Conservation (phyloP, 23 tunicate species). For the Ciona savignyi region DNA sequence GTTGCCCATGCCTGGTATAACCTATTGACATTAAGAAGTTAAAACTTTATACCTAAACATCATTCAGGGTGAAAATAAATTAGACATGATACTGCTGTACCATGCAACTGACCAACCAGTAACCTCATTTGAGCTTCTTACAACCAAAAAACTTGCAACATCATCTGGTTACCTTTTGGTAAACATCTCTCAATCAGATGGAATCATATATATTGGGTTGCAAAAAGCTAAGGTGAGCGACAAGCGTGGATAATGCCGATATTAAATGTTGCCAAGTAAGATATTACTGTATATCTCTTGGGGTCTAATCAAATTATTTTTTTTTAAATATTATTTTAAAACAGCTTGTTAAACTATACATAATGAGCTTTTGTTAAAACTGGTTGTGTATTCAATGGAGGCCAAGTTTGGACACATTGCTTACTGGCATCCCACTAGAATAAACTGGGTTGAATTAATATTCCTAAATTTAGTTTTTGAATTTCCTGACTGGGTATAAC, state of each 20-base stretch:
- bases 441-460: too few relatives aligned
- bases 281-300: too few relatives aligned
- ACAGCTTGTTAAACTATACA: too few relatives aligned
- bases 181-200: conserved; percentile 31
- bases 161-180: conserved; percentile 1
- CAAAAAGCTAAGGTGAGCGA: background rate
- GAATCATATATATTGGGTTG: conserved; percentile 17
- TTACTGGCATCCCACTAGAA: too few relatives aligned
- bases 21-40: too few relatives aligned
- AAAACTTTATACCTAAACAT: background rate
- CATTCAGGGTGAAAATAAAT: conserved; percentile 5
- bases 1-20: too few relatives aligned
- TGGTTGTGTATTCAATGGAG: background rate
- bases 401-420: too few relatives aligned
- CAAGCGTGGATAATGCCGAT: background rate
- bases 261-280: too few relatives aligned
- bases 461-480: background rate
- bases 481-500: background rate
- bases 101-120: background rate
- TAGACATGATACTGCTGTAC: conserved; percentile 13
- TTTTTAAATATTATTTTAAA: too few relatives aligned
- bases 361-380: background rate
- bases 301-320: too few relatives aligned
- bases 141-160: background rate
- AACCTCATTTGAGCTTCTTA: background rate